These are phyloP conservation scores for Acronicta aceris DNA, from an alignment of 2,888 invertebrate genomes.

Conservation along the genomic window DNA sequence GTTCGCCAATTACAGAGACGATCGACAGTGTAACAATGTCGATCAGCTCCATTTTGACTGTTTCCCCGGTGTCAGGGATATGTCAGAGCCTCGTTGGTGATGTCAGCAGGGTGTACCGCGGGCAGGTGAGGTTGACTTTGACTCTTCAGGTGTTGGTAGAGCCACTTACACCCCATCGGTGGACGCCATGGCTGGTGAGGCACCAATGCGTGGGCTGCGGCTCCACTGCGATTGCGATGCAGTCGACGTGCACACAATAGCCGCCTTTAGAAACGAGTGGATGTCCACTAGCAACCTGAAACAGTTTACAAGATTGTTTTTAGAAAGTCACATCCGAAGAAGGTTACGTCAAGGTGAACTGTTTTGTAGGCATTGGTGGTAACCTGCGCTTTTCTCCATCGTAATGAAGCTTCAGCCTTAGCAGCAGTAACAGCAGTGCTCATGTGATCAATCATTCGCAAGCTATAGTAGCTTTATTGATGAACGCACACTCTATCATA, in stretches of 20 bases:
- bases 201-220: not conserved
- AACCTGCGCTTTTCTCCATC: no score
- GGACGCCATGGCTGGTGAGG: not conserved
- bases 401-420: no score
- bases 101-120: constrained; percentile 37
- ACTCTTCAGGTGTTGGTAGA: constrained; percentile 1
- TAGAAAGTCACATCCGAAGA: not conserved
- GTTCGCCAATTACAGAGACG: constrained; percentile 2
- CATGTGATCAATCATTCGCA: no score
- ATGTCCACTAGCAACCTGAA: not conserved
- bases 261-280: no score
- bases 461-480: no score
- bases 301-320: not conserved
- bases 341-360: not conserved
- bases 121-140: constrained; percentile 43
- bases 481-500: no score
- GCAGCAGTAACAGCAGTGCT: no score
- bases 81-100: constrained; percentile 37
- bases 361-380: no score
- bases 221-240: not conserved
- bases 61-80: not conserved
- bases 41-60: no score
- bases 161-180: constrained; percentile 42
- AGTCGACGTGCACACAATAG: not conserved
- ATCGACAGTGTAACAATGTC: no score